Conservation (phyloP, 2,797 vertebrate species). For the Trachops cirrhosus region DNA sequence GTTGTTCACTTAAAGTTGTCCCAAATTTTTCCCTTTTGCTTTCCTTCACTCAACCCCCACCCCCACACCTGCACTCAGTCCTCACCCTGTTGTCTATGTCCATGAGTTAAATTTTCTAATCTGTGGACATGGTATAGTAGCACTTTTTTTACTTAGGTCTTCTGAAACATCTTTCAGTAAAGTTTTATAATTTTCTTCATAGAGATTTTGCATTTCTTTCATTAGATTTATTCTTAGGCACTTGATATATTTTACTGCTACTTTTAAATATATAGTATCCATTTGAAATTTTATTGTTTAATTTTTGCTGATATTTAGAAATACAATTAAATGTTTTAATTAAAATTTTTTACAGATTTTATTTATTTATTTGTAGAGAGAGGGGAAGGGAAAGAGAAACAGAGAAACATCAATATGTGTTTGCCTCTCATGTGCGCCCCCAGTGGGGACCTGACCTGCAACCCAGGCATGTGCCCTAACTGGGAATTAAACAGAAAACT, state of each 20-base stretch:
- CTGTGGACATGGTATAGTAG: neutral
- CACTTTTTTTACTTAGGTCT: neutral
- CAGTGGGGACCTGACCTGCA: too few species aligned
- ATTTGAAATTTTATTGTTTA: neutral
- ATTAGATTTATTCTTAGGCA: neutral
- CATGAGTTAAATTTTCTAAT: neutral
- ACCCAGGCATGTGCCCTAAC: too few species aligned
- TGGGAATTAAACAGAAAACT: too few species aligned
- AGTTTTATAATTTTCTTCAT: neutral
- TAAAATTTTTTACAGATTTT: neutral
- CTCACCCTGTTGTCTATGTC: too few species aligned
- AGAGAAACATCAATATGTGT: too few species aligned
- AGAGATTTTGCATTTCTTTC: neutral
- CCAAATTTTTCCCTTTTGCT: too few species aligned
- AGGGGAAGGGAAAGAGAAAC: too few species aligned
- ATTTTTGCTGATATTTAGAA: conserved; percentile 15
- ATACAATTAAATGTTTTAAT: neutral
- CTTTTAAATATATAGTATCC: neutral
- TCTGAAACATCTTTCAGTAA: neutral
- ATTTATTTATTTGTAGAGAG: too few species aligned
- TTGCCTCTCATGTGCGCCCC: too few species aligned
- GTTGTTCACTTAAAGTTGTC: too few species aligned
- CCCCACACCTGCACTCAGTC: too few species aligned
- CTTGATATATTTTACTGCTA: neutral
- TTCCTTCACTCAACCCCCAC: too few species aligned